Evolutionary conservation across 2,888 invertebrate species (phyloP).

Genomic region (Drosophila trichaetosa): DNA sequence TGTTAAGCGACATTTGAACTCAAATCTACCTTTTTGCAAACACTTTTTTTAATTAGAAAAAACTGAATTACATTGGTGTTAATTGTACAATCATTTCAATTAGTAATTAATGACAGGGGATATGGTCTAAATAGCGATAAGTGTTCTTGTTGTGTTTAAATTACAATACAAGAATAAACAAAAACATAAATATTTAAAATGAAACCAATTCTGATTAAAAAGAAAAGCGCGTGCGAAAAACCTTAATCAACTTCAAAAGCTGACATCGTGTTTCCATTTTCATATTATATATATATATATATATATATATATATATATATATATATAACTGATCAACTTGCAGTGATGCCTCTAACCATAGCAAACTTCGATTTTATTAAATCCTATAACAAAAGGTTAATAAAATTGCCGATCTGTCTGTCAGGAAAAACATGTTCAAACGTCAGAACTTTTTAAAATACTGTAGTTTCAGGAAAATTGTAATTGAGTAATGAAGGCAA

Average conservation of each 20-base stretch:
- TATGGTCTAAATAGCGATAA: background rate
- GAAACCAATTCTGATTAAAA: background rate
- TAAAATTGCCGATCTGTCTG: background rate
- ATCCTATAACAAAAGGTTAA: background rate
- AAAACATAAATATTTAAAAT: background rate
- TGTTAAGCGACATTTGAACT: constrained; percentile 9
- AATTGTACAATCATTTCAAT: background rate
- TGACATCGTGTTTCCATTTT: background rate
- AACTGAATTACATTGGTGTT: background rate
- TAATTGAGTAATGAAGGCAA: background rate
- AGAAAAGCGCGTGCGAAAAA: background rate
- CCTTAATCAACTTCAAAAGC: background rate
- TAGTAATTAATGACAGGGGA: background rate
- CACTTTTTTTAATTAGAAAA: constrained; percentile 3
- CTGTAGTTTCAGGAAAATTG: background rate
- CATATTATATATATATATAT: background rate
- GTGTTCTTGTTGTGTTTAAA: background rate
- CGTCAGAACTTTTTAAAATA: background rate
- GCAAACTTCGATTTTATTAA: background rate
- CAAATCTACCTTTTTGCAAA: background rate
- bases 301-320: background rate
- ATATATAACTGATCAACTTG: background rate
- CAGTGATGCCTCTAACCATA: background rate
- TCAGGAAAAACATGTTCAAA: background rate
- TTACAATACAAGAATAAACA: background rate